Conservation (phyloP, 1,140 invertebrate species). For the Mycetomoellerius zeteki region DNA sequence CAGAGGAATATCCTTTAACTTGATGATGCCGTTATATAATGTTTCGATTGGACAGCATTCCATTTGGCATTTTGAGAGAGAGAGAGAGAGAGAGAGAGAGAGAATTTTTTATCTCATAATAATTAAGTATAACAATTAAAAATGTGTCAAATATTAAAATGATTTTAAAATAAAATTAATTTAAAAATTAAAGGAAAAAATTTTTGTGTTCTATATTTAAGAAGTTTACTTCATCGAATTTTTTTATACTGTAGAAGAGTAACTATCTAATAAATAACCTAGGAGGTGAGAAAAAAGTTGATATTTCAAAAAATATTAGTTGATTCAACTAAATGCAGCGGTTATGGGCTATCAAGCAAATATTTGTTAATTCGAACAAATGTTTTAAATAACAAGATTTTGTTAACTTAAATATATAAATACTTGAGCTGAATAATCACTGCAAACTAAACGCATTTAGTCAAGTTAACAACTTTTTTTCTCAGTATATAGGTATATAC, state of each 20-base stretch:
- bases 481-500: not conserved
- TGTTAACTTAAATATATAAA: too few species aligned
- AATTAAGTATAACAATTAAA: slow-evolving; percentile 22
- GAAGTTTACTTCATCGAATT: not conserved
- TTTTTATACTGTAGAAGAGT: not conserved
- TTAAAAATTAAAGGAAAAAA: not conserved
- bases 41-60: not conserved
- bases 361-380: too few species aligned
- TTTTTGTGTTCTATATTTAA: not conserved
- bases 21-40: not conserved
- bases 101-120: not conserved
- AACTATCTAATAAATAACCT: too few species aligned
- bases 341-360: too few species aligned
- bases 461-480: too few species aligned
- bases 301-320: too few species aligned
- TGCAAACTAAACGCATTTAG: too few species aligned
- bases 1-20: not conserved
- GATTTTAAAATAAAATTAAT: not conserved
- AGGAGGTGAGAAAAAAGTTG: too few species aligned
- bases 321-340: too few species aligned
- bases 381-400: too few species aligned
- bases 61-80: not conserved
- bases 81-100: too few species aligned
- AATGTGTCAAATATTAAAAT: not conserved
- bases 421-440: too few species aligned